phyloP scores from a whole-genome alignment of 2,888 invertebrate species.

The Agonum fuliginosum region DNA sequence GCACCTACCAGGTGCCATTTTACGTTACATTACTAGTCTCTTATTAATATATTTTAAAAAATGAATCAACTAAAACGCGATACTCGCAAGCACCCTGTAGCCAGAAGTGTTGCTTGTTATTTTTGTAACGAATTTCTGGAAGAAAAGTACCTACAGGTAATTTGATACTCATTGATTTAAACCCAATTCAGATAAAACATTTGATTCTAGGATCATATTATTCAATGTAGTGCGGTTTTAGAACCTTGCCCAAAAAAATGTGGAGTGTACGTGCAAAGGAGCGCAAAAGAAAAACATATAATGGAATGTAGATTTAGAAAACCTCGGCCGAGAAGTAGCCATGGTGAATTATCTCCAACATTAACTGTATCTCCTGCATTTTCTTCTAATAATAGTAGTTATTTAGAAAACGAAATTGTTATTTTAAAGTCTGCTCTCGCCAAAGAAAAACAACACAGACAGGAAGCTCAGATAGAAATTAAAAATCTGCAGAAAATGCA shows the following conservation, averaged over 20 bases:
- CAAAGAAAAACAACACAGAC: conserved; percentile 44
- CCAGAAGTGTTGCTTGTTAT: conserved; percentile 73
- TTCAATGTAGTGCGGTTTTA: conserved; percentile 82
- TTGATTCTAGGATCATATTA: conserved; percentile 77
- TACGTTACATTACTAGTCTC: background rate
- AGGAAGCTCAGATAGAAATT: conserved; percentile 46
- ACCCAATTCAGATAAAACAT: conserved; percentile 2
- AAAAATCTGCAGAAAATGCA: conserved; percentile 54
- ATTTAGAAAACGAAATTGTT: conserved; percentile 52
- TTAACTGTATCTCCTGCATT: conserved; percentile 15
- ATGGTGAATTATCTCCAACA: conserved; percentile 44
- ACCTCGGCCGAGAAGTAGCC: conserved; percentile 39
- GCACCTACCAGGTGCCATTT: background rate
- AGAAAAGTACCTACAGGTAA: conserved; percentile 79
- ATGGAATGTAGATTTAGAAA: conserved; percentile 70
- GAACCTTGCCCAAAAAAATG: conserved; percentile 83
- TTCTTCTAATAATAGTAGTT: background rate
- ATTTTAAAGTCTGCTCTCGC: conserved; percentile 31
- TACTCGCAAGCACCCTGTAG: conserved; percentile 43
- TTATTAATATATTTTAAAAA: background rate
- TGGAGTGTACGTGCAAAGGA: conserved; percentile 81
- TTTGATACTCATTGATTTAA: conserved; percentile 14
- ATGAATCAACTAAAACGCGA: conserved; percentile 40
- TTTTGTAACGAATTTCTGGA: conserved; percentile 81
- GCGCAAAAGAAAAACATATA: conserved; percentile 77